Conservation (phyloP, 2,113 vertebrate genomes). For the Cebus imitator region DNA sequence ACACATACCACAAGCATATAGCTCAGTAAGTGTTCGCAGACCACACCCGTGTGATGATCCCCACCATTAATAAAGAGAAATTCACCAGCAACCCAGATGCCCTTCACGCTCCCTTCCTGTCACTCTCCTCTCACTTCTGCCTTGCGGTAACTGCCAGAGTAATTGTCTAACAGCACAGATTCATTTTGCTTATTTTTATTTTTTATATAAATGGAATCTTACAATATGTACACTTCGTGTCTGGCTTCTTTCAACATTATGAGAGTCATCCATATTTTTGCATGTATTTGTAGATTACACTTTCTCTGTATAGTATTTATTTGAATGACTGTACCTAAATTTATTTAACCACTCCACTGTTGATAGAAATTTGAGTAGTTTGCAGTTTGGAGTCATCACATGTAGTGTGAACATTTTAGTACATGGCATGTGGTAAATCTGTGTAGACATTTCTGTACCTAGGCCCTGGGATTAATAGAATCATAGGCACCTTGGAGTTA, state of each 20-base stretch:
- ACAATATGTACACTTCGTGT: background rate
- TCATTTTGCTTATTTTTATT: background rate
- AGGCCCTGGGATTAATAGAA: too few species aligned
- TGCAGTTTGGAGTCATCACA: background rate
- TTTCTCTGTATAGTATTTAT: background rate
- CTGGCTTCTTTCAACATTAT: background rate
- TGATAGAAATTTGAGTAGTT: background rate
- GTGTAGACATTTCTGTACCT: background rate
- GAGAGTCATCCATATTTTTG: background rate
- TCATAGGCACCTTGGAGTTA: background rate
- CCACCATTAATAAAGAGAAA: background rate
- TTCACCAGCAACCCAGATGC: background rate
- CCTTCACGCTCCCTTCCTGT: background rate
- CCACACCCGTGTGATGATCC: background rate
- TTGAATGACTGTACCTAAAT: background rate
- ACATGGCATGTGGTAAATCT: background rate
- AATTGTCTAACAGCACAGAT: background rate
- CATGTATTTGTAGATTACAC: background rate
- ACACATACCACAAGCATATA: too few species aligned
- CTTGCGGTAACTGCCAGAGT: background rate
- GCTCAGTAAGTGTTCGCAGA: background rate
- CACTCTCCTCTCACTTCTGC: background rate
- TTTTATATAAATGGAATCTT: background rate
- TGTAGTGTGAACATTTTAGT: background rate
- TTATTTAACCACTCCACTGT: background rate